Base-by-base conservation (phyloP, 2,113 vertebrate species). In the Microcebus jonahi region DNA sequence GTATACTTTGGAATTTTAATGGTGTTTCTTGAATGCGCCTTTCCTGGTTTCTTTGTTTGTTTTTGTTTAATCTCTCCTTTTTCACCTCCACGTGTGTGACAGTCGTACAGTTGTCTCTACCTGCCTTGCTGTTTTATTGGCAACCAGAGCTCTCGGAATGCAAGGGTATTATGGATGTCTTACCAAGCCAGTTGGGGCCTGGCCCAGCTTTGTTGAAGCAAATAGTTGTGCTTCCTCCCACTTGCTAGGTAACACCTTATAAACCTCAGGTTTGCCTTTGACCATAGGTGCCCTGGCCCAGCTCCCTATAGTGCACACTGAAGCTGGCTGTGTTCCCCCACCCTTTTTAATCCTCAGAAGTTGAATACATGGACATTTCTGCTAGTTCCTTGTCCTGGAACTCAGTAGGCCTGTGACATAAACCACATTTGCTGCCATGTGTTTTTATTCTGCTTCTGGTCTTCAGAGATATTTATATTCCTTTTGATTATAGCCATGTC, bases 401-500 rank as follows among this genome's bases (percentile, higher is more conserved):
- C 21, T 81, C 68, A 82, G 15, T 5, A 89, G 36, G 8, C 21
- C 73, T 68, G 4, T 76, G 31, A 48, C 80, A 42, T 57, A 94
- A 91, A 59, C 39, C 21, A 29, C 27, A 61, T 14, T 68, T 61
- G 75, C 18, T 57, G 12, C 48, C 25, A 55, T 20, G 1, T 80
- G n/a, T n/a, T 92, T 91, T 81, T 71, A 82, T 94, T 92, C 18
- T 86, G 68, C 39, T 82, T 92, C 63, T 86, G 61, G 68, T 59
- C 34, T 82, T 86, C 48, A 92, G n/a, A 71, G 31, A 67, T 82
- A 29, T 76, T 81, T 85, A 79, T 59, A 39, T 91, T 80, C 42
- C 8, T 53, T 91, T 80, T 48, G 18, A 11, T 53, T 79, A 11
- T 73, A 89, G 7, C 50, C 42, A 50, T 59, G 6, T 42, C 21